These are phyloP conservation scores for Pseudorectes ferrugineus DNA, from an alignment of 2,113 vertebrate genomes.

Conservation along the genomic window DNA sequence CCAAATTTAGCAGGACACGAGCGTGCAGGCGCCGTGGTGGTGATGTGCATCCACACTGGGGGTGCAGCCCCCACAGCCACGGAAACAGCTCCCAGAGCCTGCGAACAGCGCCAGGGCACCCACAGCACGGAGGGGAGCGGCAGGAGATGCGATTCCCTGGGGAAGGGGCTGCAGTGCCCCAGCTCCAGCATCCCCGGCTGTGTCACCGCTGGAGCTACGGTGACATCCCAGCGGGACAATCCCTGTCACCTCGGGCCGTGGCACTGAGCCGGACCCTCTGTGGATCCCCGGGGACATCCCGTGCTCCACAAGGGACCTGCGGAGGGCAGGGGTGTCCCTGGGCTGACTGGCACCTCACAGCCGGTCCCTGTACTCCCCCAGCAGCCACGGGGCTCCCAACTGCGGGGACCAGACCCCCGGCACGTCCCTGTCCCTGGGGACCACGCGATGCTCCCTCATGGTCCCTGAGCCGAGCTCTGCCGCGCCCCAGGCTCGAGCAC, in stretches of 20 bases:
- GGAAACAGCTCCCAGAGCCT: neutral
- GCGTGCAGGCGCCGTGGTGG: neutral
- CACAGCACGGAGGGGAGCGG: rapidly evolving
- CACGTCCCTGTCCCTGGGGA: neutral
- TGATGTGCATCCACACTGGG: neutral
- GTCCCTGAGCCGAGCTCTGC: neutral
- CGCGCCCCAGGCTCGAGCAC: rapidly evolving
- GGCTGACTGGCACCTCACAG: neutral
- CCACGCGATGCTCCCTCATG: rapidly evolving
- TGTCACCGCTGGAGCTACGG: rapidly evolving
- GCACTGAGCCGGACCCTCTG: neutral
- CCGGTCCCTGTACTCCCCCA: rapidly evolving
- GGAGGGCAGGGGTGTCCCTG: neutral
- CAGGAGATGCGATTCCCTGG: too few species aligned
- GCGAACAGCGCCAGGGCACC: neutral
- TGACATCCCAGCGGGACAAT: neutral
- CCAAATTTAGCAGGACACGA: neutral
- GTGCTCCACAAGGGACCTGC: rapidly evolving
- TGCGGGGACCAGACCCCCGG: rapidly evolving
- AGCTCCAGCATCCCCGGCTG: neutral
- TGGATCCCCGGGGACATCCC: rapidly evolving
- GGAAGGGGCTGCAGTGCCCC: neutral
- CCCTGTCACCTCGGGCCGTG: neutral
- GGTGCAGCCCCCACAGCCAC: neutral
- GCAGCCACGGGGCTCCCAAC: neutral